Conservation (phyloP, 2,113 vertebrate species). For the Malurus elegans region DNA sequence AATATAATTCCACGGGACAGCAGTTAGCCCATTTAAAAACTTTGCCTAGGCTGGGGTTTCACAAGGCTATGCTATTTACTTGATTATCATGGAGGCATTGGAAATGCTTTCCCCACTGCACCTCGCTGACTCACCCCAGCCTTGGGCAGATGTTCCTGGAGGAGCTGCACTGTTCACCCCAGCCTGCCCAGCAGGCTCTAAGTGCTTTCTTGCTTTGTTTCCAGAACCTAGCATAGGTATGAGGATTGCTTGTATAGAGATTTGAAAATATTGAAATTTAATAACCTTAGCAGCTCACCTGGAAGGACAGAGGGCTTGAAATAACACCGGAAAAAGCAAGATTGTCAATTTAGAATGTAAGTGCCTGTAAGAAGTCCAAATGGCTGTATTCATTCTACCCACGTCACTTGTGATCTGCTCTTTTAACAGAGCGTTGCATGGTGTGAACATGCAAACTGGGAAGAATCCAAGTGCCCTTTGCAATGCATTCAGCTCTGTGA, state of each 20-base stretch:
- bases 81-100: neutral
- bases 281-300: neutral
- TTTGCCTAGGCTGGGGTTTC: neutral
- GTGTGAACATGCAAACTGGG: neutral
- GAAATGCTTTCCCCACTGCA: accelerated
- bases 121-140: neutral
- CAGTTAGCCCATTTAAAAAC: neutral
- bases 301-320: neutral
- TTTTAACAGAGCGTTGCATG: neutral
- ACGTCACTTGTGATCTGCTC: neutral
- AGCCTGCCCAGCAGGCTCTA: neutral
- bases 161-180: neutral
- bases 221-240: neutral
- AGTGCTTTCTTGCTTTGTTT: neutral
- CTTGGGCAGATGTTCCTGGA: neutral
- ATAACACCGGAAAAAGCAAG: neutral
- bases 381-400: neutral
- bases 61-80: neutral
- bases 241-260: neutral
- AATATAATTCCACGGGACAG: neutral
- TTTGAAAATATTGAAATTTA: neutral
- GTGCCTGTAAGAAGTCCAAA: neutral
- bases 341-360: accelerated
- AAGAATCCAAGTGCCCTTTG: neutral
- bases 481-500: neutral